Evolutionary conservation across 2,797 vertebrate genomes (phyloP), one percentile per base, ranked within the genome.

Genomic region (Margarornis squamiger): DNA sequence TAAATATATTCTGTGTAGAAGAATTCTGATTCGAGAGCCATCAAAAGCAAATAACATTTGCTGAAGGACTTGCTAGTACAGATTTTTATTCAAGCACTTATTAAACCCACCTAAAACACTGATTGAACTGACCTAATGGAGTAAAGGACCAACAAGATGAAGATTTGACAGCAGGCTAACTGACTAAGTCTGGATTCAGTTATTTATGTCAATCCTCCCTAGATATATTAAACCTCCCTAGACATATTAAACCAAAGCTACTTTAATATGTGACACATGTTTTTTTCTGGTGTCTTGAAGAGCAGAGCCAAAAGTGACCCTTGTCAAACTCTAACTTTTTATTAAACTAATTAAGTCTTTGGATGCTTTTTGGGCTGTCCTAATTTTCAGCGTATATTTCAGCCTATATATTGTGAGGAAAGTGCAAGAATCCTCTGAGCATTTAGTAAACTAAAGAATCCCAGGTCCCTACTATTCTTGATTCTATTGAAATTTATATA

Each of bases 1-100:
- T 88, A 96, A 96, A 92, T 61, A 62, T 43, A 65, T 74, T 71
- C 80, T 75, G 11, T 49, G 74, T 30, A 76, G 75, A 73, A 93
- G 46, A 94, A 95, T 92, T 86, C 51, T 59, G 62, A 86, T 92
- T 92, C 39, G 72, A 80, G 75, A 88, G 26, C 38, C 68, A 61
- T 65, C 71, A 90, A 74, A 93, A 92, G 66, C 15, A 92, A 92
- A 92, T 90, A 93, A 86, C 54, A 84, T 91, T 89, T 96, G 66
- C 74, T 82, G 57, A 81, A 90, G 36, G 70, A 48, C 81, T 93
- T 94, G 65, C 30, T 57, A 63, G 68, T 55, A 73, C 29, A 65
- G 23, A 32, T 91, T 95, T 91, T 85, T 58, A 84, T 92, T 90
- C 61, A 80, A 87, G 58, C 0, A 1, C 48, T 91, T 93, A 81